phyloP scores from a whole-genome alignment of 2,797 vertebrate species.

The Borostomias antarcticus region DNA sequence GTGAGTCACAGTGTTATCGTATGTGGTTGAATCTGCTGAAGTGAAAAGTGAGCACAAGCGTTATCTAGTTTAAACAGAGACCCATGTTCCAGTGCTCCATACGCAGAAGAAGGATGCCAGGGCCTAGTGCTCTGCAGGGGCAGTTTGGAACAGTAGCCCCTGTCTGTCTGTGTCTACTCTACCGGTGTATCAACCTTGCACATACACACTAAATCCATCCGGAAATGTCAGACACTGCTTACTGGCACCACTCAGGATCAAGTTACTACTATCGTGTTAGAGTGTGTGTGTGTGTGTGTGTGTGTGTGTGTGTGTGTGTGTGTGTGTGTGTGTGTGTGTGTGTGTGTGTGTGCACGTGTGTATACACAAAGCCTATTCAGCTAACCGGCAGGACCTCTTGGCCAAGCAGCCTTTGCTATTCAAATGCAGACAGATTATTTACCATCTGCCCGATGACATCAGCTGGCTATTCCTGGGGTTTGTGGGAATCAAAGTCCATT shows the following conservation, averaged over 20 bases:
- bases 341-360: not conserved
- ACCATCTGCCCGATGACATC: constrained; percentile 62
- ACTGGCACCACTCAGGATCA: constrained; percentile 65
- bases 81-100: too few species aligned
- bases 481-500: constrained; percentile 69
- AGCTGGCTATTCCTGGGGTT: constrained; percentile 64
- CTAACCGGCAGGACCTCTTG: constrained; percentile 30
- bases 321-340: not conserved
- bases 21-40: too few species aligned
- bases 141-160: not conserved
- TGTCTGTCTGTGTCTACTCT: constrained; percentile 19
- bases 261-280: constrained; percentile 48
- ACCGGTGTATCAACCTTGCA: constrained; percentile 35
- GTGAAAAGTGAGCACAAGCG: too few species aligned
- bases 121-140: not conserved
- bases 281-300: constrained; percentile 11
- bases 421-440: constrained; percentile 59
- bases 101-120: too few species aligned
- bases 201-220: constrained; percentile 42
- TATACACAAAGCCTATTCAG: constrained; percentile 36
- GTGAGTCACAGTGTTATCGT: too few species aligned
- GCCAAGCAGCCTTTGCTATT: constrained; percentile 34
- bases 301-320: not conserved
- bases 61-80: too few species aligned
- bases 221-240: constrained; percentile 62